phyloP scores from a whole-genome alignment of 2,113 vertebrate species.

The Sturnira hondurensis region DNA sequence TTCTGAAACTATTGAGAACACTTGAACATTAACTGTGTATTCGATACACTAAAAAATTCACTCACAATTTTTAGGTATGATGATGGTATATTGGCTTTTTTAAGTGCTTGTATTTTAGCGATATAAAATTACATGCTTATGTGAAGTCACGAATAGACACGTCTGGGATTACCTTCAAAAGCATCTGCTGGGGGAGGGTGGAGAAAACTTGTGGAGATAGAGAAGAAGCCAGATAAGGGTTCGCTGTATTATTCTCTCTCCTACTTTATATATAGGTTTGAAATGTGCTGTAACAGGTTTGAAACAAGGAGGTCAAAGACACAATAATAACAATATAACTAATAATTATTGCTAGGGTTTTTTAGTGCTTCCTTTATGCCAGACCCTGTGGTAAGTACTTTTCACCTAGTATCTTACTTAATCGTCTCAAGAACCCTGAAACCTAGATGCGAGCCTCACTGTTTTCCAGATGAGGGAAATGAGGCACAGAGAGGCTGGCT shows the following conservation, averaged over 20 bases:
- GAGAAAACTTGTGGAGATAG: background rate
- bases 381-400: background rate
- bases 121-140: background rate
- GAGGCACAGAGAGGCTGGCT: background rate
- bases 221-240: background rate
- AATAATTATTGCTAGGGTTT: background rate
- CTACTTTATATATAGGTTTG: background rate
- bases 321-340: background rate
- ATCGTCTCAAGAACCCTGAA: background rate
- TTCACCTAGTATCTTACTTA: background rate
- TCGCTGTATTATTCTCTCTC: background rate
- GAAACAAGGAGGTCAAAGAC: background rate
- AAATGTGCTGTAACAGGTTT: background rate
- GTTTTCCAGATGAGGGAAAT: background rate
- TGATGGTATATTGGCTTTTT: background rate
- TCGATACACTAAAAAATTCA: background rate
- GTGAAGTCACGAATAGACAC: background rate
- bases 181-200: background rate
- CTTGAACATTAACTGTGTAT: background rate
- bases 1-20: background rate
- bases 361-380: background rate
- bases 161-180: background rate
- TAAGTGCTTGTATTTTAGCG: background rate
- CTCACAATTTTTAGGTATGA: background rate
- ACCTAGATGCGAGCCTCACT: background rate